Percentiles rank a stretch among this genome's conserved stretches.
Evolutionary conservation across 2,888 invertebrate species (phyloP).

Genomic region (Polymixis flavicincta): DNA sequence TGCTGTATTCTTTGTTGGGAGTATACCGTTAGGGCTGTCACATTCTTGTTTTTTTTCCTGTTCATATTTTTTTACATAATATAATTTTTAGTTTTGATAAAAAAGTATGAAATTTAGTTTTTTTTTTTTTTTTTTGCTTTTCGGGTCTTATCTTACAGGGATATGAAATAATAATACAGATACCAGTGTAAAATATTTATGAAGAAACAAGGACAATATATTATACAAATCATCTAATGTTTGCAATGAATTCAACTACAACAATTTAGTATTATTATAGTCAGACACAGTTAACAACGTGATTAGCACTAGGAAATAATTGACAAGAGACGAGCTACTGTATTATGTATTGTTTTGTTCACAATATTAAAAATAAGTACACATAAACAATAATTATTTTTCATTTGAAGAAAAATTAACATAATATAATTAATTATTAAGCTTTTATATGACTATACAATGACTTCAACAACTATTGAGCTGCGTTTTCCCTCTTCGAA

Average conservation of each 20-base stretch:
- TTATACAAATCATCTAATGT: conserved; percentile 87
- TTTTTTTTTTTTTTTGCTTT: too few relatives aligned
- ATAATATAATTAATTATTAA: conserved; percentile 68
- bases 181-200: conserved; percentile 89
- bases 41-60: neutral
- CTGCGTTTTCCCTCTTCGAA: conserved; percentile 53
- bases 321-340: conserved; percentile 80
- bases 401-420: conserved; percentile 60
- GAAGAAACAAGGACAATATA: conserved; percentile 90
- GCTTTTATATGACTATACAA: conserved; percentile 67
- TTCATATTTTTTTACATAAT: neutral
- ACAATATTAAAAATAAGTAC: conserved; percentile 66
- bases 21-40: neutral
- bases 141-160: neutral
- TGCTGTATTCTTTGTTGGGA: neutral
- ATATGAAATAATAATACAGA: conserved; percentile 69
- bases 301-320: conserved; percentile 83
- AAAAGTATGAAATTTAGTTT: too few relatives aligned
- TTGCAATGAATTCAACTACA: conserved; percentile 87
- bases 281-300: conserved; percentile 79
- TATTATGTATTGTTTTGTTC: conserved; percentile 66
- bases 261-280: conserved; percentile 83
- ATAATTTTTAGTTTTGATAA: too few relatives aligned
- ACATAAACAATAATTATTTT: conserved; percentile 63
- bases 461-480: conserved; percentile 66